A percentile compares a stretch with the other conserved stretches of the same genome.
Conservation (phyloP, 1,140 invertebrate species). For the Drosophila nikananu region DNA sequence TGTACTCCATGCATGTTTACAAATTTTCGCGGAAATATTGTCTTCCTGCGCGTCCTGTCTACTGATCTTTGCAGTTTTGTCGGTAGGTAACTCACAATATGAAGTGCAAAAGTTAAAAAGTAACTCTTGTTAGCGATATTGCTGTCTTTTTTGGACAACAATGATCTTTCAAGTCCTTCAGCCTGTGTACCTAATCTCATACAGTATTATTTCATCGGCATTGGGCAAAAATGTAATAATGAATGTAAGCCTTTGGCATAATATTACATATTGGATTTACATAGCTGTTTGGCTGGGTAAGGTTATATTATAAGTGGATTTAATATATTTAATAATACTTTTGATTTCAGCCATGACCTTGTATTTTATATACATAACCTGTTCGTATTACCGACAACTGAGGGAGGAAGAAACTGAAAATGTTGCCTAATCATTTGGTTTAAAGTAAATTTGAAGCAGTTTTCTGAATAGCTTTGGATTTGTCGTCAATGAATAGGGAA, state of each 20-base stretch:
- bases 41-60: not conserved
- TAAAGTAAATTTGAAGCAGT: not conserved
- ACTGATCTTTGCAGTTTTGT: constrained; percentile 9
- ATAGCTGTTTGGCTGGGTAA: constrained; percentile 10
- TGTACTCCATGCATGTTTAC: constrained; percentile 4
- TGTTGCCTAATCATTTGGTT: not conserved
- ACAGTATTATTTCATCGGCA: constrained; percentile 2
- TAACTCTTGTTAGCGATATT: not conserved
- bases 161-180: constrained; percentile 1
- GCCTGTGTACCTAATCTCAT: constrained; percentile 9
- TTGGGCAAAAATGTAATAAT: constrained; percentile 25
- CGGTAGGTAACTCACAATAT: constrained; percentile 17
- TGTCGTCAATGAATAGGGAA: not conserved
- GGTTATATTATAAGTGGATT: too few species aligned
- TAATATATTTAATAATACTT: not conserved
- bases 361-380: constrained; percentile 32
- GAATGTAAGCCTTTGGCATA: constrained; percentile 1
- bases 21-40: constrained; percentile 25
- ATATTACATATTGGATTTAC: constrained; percentile 21
- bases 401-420: not conserved
- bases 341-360: constrained; percentile 5
- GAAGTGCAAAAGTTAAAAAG: not conserved
- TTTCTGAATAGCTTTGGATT: not conserved
- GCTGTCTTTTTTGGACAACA: constrained; percentile 4
- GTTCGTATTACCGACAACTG: constrained; percentile 14